Conservation (phyloP, 2,888 invertebrate species). For the Phania funesta region DNA sequence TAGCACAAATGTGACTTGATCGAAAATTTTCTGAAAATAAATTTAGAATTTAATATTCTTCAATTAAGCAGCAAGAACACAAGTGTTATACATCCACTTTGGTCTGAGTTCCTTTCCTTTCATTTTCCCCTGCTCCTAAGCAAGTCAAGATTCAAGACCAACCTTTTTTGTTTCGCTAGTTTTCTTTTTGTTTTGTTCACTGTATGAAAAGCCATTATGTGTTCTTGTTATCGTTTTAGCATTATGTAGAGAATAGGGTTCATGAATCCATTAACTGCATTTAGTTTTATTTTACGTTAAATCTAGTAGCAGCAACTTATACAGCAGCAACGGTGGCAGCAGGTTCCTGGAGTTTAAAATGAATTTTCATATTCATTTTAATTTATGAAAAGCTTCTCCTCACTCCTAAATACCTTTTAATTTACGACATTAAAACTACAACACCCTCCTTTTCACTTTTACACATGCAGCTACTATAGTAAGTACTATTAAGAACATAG, state of each 20-base stretch:
- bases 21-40: too few species aligned
- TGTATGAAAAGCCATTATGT: background rate
- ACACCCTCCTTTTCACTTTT: background rate
- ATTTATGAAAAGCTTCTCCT: constrained; percentile 39
- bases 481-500: constrained; percentile 32
- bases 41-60: too few species aligned
- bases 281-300: constrained; percentile 28
- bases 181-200: background rate
- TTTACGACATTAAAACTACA: background rate
- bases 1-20: too few species aligned
- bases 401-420: background rate
- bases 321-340: background rate
- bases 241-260: constrained; percentile 1
- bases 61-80: too few species aligned
- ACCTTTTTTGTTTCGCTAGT: too few species aligned
- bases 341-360: constrained; percentile 36
- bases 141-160: too few species aligned
- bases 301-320: background rate
- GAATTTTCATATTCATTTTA: constrained; percentile 43
- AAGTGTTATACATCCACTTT: too few species aligned
- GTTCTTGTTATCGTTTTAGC: background rate
- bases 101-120: too few species aligned
- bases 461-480: background rate
- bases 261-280: constrained; percentile 53
- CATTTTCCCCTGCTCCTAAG: too few species aligned